These are phyloP conservation scores for Drosophila longiperda DNA, from an alignment of 2,888 invertebrate species.

Conservation along the genomic window DNA sequence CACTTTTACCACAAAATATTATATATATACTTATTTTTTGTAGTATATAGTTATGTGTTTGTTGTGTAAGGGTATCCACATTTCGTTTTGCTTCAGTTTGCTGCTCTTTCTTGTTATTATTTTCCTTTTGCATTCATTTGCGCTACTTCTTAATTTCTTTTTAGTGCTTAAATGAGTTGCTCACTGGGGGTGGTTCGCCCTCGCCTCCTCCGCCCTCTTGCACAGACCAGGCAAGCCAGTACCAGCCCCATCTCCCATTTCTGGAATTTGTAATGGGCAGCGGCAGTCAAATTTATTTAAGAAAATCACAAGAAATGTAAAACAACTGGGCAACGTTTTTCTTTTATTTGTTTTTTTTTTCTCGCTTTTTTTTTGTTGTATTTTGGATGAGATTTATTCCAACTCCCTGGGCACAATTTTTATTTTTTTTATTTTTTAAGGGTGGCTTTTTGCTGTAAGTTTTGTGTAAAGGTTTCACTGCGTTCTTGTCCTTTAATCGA, in stretches of 20 bases:
- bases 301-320: conserved; percentile 78
- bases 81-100: neutral
- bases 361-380: neutral
- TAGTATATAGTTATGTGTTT: neutral
- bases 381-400: conserved; percentile 29
- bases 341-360: conserved; percentile 46
- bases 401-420: conserved; percentile 1
- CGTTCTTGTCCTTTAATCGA: conserved; percentile 52
- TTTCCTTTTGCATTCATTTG: conserved; percentile 70
- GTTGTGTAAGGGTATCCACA: neutral
- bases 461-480: conserved; percentile 46
- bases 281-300: conserved; percentile 74
- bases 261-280: conserved; percentile 30
- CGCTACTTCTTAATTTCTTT: conserved; percentile 78
- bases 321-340: conserved; percentile 66
- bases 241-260: neutral
- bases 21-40: accelerated
- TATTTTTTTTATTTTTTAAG: conserved; percentile 53
- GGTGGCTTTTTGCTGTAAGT: conserved; percentile 56
- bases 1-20: neutral
- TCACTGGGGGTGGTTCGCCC: conserved; percentile 36
- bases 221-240: neutral
- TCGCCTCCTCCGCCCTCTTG: neutral
- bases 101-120: conserved; percentile 37
- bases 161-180: conserved; percentile 77